Evolutionary conservation across 2,797 vertebrate genomes (phyloP).

Genomic region (Sciaenops ocellatus): DNA sequence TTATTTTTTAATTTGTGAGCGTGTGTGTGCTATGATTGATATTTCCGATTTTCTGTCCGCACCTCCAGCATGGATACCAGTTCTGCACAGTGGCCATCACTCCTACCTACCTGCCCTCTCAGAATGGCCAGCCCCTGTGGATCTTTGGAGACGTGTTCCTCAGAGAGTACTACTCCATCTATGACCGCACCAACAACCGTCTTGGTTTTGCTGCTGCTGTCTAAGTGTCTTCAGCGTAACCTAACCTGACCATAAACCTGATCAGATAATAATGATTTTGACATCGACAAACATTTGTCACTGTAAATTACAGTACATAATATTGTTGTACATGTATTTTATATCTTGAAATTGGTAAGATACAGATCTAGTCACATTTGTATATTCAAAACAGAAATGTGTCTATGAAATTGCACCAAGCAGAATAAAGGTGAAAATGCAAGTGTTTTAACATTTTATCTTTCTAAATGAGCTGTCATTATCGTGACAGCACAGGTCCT

Average conservation of each 20-base stretch:
- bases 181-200: conserved; percentile 79
- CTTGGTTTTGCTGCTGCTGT: conserved; percentile 82
- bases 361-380: not conserved
- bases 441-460: conserved; percentile 7
- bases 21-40: not conserved
- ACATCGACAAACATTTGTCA: not conserved
- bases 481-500: not conserved
- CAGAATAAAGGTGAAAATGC: conserved; percentile 37
- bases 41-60: not conserved
- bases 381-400: not conserved
- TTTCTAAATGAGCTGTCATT: conserved; percentile 12
- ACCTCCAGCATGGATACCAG: conserved; percentile 53
- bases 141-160: conserved; percentile 89
- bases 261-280: conserved; percentile 11
- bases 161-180: conserved; percentile 86
- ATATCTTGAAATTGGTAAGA: not conserved
- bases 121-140: conserved; percentile 81
- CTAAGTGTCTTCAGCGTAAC: conserved; percentile 58
- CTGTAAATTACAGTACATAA: not conserved
- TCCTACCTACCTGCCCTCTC: conserved; percentile 83
- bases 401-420: not conserved
- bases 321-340: not conserved
- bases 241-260: conserved; percentile 4
- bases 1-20: not conserved
- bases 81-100: conserved; percentile 78